Percentiles rank a stretch among this genome's conserved stretches.
phyloP scores from a whole-genome alignment of 2,888 invertebrate species.

The Drosophila koepferae region DNA sequence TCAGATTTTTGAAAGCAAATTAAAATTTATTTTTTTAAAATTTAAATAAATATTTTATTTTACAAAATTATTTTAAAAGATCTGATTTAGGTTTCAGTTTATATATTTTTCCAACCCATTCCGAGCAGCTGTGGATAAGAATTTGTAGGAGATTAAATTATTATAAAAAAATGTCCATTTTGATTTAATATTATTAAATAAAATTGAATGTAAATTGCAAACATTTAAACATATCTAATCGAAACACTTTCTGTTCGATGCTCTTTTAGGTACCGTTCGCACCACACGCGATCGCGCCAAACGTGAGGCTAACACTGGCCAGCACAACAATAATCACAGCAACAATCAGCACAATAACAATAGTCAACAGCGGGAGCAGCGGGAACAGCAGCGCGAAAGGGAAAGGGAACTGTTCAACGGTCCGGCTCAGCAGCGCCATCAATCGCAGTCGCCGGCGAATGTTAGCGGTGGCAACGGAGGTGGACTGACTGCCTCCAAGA shows the following conservation, averaged over 20 bases:
- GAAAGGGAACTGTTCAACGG: slow-evolving; percentile 44
- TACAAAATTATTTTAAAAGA: not conserved
- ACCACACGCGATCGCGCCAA: slow-evolving; percentile 85
- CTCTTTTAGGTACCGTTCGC: slow-evolving; percentile 80
- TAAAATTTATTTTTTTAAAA: not conserved
- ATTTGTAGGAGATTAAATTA: not conserved
- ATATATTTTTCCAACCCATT: not conserved
- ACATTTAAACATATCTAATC: not conserved
- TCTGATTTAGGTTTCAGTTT: not conserved
- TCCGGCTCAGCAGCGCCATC: slow-evolving; percentile 53
- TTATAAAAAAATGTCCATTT: too few species aligned
- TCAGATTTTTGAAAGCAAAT: not conserved
- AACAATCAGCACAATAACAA: slow-evolving; percentile 42
- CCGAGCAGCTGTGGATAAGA: not conserved
- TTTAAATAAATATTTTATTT: too few species aligned
- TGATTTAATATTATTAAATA: not conserved
- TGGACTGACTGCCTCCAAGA: slow-evolving; percentile 64
- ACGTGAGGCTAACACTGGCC: slow-evolving; percentile 83
- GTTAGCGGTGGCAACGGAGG: slow-evolving; percentile 34
- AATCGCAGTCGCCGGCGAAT: slow-evolving; percentile 72
- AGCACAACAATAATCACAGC: slow-evolving; percentile 69
- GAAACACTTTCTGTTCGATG: not conserved
- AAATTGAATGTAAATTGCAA: not conserved
- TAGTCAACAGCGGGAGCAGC: slow-evolving; percentile 47
- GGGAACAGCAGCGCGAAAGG: slow-evolving; percentile 48